Percentiles rank a stretch among this genome's conserved stretches.
Conservation (phyloP, 1,140 invertebrate genomes). For the Rhopalosiphum padi region DNA sequence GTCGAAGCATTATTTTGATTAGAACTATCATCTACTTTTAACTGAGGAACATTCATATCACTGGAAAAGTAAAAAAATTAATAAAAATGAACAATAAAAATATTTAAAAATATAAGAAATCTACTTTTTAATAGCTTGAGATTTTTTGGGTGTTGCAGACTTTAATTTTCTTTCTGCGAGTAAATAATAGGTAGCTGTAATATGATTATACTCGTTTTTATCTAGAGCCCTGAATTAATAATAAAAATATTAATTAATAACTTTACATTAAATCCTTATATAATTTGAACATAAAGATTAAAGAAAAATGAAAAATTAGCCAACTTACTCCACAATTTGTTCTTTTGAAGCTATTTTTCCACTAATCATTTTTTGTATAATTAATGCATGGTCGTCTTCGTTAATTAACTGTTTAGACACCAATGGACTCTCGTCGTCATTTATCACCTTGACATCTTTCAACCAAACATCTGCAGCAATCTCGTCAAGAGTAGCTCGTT, state of each 20-base stretch:
- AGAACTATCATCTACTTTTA: constrained; percentile 44
- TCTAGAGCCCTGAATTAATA: constrained; percentile 80
- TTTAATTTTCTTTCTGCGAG: constrained; percentile 91
- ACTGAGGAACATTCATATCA: constrained; percentile 13
- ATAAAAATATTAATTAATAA: background rate
- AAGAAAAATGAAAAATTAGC: background rate
- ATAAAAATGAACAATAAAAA: background rate
- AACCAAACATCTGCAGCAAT: constrained; percentile 92
- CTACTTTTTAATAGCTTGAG: constrained; percentile 60
- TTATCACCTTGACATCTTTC: constrained; percentile 65
- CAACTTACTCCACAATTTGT: constrained; percentile 84
- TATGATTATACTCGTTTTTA: constrained; percentile 96
- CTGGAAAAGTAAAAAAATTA: background rate
- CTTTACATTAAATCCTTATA: background rate
- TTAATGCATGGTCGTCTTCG: constrained; percentile 91
- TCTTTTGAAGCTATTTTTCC: constrained; percentile 93
- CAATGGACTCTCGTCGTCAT: constrained; percentile 72
- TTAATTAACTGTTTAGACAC: constrained; percentile 83
- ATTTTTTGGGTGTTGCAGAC: constrained; percentile 73
- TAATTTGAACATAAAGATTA: background rate
- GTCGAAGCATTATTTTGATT: background rate
- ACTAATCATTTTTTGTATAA: constrained; percentile 96
- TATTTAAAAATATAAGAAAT: background rate
- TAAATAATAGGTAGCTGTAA: constrained; percentile 98
- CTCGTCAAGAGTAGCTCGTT: constrained; percentile 85